phyloP scores from a whole-genome alignment of 2,113 vertebrate species.

The Rissa tridactyla region DNA sequence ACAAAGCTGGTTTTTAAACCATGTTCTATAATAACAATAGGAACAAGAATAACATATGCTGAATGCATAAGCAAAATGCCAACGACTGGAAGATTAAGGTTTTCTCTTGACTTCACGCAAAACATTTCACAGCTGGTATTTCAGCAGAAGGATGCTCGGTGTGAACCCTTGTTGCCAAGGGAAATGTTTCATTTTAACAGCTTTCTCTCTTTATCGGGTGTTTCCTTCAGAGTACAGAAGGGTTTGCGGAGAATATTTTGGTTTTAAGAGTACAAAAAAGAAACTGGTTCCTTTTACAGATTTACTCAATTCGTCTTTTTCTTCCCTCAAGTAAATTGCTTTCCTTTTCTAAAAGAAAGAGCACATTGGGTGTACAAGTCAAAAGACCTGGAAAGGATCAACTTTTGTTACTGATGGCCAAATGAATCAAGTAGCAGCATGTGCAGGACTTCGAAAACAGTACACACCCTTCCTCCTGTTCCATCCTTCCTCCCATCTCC shows the following conservation, averaged over 20 bases:
- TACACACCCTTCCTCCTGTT: not conserved
- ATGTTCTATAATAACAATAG: not conserved
- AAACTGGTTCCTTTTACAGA: not conserved
- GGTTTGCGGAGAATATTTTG: not conserved
- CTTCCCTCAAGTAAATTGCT: not conserved
- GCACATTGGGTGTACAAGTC: not conserved
- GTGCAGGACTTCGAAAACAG: not conserved
- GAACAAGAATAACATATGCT: not conserved
- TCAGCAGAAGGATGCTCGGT: not conserved
- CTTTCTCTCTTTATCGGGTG: not conserved
- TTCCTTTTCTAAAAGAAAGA: not conserved
- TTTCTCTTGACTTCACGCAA: slow-evolving; percentile 21
- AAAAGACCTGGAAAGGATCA: not conserved
- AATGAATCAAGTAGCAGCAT: not conserved
- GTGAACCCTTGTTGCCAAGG: slow-evolving; percentile 6
- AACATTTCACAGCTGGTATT: slow-evolving; percentile 26
- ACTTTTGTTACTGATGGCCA: not conserved
- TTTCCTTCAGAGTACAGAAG: not conserved
- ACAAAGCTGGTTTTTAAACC: not conserved
- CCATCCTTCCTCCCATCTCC: not conserved
- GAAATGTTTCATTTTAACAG: slow-evolving; percentile 58
- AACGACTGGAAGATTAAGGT: not conserved
- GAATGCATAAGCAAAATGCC: not conserved
- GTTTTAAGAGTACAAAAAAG: not conserved
- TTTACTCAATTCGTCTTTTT: not conserved